Conservation (phyloP, 1,140 invertebrate genomes). For the Holotrichia oblita region DNA sequence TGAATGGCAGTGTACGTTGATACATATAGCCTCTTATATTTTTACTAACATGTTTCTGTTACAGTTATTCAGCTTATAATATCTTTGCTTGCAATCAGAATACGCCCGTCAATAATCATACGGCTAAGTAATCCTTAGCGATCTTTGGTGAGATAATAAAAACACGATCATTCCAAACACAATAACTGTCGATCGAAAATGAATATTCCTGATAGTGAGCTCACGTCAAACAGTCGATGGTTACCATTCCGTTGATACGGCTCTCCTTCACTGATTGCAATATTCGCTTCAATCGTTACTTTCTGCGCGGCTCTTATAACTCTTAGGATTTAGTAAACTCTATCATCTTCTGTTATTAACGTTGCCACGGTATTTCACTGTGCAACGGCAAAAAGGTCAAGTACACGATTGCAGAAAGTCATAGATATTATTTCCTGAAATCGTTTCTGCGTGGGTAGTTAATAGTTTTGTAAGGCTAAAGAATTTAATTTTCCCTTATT, state of each 20-base stretch:
- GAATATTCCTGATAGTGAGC: neutral
- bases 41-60: too few species aligned
- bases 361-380: neutral
- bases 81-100: too few species aligned
- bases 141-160: neutral
- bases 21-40: too few species aligned
- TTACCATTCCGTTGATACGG: neutral
- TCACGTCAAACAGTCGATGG: neutral
- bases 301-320: neutral
- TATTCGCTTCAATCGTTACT: neutral
- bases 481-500: neutral
- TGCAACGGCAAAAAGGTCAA: conserved; percentile 5
- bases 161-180: neutral
- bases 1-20: too few species aligned
- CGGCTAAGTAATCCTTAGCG: neutral
- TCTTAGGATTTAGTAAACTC: conserved; percentile 15
- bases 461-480: neutral
- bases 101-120: too few species aligned
- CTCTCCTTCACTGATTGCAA: neutral
- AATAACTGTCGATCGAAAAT: neutral
- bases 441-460: neutral
- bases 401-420: neutral
- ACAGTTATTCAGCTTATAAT: too few species aligned
- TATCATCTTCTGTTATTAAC: conserved; percentile 29
- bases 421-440: neutral